These are phyloP conservation scores for Altica lythri DNA, from an alignment of 2,888 invertebrate genomes.

Conservation along the genomic window DNA sequence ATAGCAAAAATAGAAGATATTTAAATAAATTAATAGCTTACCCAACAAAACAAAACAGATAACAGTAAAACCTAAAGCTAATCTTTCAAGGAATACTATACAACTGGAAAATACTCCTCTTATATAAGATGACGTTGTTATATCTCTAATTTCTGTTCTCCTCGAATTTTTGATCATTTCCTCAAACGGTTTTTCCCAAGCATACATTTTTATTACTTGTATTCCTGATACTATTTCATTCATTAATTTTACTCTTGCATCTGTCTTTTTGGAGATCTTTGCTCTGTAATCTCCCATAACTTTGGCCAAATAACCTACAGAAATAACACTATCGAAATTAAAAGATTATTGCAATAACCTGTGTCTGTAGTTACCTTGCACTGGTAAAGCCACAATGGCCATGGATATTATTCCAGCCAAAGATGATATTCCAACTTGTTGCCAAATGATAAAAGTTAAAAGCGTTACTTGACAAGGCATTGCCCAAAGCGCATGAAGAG, in stretches of 20 bases:
- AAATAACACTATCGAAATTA: not conserved
- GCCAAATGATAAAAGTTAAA: conserved; percentile 64
- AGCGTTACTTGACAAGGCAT: conserved; percentile 74
- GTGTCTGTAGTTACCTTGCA: conserved; percentile 56
- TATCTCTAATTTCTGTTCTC: not conserved
- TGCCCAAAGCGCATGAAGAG: conserved; percentile 76
- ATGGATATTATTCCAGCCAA: conserved; percentile 66
- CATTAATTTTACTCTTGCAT: conserved; percentile 7
- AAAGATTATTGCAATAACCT: not conserved
- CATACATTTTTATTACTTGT: conserved; percentile 4
- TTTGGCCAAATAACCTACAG: conserved; percentile 7
- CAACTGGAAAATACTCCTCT: not conserved
- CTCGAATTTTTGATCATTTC: not conserved
- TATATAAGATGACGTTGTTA: not conserved
- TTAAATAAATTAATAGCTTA: not conserved
- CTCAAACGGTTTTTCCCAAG: conserved; percentile 3
- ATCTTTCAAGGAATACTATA: not conserved
- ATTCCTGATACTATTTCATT: conserved; percentile 1
- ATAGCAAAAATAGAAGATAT: too few species aligned
- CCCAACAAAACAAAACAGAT: not conserved
- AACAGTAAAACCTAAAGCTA: not conserved
- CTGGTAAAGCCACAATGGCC: conserved; percentile 57
- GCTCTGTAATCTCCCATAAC: not conserved
- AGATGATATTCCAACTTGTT: conserved; percentile 60
- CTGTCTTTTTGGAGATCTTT: conserved; percentile 1